Percentiles rank a stretch among this genome's conserved stretches.
Conservation (phyloP, 2,113 vertebrate species). For the Pionites leucogaster region DNA sequence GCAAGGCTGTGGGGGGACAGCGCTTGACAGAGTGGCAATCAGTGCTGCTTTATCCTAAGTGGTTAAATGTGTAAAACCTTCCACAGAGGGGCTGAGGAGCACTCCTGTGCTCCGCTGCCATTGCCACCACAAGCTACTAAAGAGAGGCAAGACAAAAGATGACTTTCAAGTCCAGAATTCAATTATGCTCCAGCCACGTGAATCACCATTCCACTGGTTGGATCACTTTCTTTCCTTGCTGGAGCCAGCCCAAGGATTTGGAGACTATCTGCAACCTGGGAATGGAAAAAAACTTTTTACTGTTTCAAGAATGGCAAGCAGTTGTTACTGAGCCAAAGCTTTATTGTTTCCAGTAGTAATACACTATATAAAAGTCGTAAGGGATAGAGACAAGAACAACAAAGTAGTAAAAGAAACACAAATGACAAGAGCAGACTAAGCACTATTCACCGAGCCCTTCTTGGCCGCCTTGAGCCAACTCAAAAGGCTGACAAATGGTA, state of each 20-base stretch:
- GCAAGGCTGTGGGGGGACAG: background rate
- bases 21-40: background rate
- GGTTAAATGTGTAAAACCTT: background rate
- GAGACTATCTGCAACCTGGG: background rate
- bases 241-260: background rate
- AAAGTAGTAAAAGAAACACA: background rate
- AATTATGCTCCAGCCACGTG: background rate
- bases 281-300: background rate
- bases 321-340: background rate
- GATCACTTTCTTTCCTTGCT: background rate
- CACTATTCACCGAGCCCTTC: background rate
- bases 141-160: background rate
- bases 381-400: background rate
- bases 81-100: background rate
- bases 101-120: background rate
- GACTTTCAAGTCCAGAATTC: background rate
- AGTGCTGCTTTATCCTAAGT: background rate
- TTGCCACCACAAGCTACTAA: background rate
- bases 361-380: background rate
- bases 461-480: background rate
- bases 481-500: background rate
- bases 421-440: background rate
- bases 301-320: background rate
- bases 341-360: constrained; percentile 55
- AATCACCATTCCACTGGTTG: background rate